A percentile compares a stretch with the other conserved stretches of the same genome.
phyloP scores from a whole-genome alignment of 2,797 vertebrate species.

The Selene dorsalis region DNA sequence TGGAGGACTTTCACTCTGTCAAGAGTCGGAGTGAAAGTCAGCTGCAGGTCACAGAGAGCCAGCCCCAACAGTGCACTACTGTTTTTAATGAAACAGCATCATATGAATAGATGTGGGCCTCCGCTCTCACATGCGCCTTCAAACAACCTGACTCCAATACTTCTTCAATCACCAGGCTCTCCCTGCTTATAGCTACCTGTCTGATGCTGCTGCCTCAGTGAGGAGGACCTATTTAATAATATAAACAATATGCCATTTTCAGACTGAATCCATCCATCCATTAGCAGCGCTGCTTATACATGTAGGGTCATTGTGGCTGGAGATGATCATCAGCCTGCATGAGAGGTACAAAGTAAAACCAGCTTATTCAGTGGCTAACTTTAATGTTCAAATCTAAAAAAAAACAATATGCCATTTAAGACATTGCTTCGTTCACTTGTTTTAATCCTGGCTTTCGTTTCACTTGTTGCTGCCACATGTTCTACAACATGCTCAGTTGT shows the following conservation, averaged over 20 bases:
- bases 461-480: conserved; percentile 1
- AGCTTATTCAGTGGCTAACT: not conserved
- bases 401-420: not conserved
- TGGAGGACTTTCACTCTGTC: conserved; percentile 13
- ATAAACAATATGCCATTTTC: not conserved
- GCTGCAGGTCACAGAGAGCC: conserved; percentile 44
- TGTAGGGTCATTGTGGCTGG: no score
- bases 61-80: conserved; percentile 41
- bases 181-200: not conserved
- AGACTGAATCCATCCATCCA: not conserved
- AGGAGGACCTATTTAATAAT: not conserved
- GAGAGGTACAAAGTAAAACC: not conserved
- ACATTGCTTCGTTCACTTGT: conserved; percentile 6
- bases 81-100: conserved; percentile 29
- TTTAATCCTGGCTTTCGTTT: conserved; percentile 1
- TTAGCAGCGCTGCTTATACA: no score
- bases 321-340: no score
- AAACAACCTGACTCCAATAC: not conserved
- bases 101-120: not conserved
- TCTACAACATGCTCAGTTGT: not conserved
- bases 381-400: not conserved
- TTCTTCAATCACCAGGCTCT: not conserved
- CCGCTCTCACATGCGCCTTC: not conserved
- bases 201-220: not conserved
- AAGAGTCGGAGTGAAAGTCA: conserved; percentile 32